Percentiles rank a stretch among this genome's conserved stretches.
phyloP scores from a whole-genome alignment of 2,797 vertebrate genomes.

The Argyrosomus regius region DNA sequence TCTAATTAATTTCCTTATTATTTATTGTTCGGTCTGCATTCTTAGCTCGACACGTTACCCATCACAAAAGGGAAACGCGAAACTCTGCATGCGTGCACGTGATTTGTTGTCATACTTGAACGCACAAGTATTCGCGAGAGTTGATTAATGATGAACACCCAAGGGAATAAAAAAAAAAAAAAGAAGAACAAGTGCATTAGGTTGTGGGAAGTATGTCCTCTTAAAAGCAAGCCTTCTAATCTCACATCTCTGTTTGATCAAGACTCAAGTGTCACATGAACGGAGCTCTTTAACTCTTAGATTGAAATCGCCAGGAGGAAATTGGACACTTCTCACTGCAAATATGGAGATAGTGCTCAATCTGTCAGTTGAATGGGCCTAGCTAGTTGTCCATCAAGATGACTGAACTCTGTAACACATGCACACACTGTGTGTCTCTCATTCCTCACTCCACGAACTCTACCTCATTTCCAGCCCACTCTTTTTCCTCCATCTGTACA shows the following conservation, averaged over 20 bases:
- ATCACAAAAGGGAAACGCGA: slow-evolving; percentile 33
- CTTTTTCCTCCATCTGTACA: slow-evolving; percentile 40
- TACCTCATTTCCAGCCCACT: slow-evolving; percentile 48
- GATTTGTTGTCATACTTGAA: slow-evolving; percentile 11
- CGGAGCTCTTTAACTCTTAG: slow-evolving; percentile 62
- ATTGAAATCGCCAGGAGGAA: slow-evolving; percentile 66
- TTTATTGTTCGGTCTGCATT: slow-evolving; percentile 62
- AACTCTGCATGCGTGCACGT: background rate
- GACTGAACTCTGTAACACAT: slow-evolving; percentile 55
- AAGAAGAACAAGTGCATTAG: slow-evolving; percentile 18
- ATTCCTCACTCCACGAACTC: slow-evolving; percentile 38
- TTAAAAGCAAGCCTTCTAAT: slow-evolving; percentile 45
- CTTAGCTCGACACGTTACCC: slow-evolving; percentile 32
- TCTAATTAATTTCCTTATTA: slow-evolving; percentile 75
- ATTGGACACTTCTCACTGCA: slow-evolving; percentile 71
- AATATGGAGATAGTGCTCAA: slow-evolving; percentile 64
- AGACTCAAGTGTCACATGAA: slow-evolving; percentile 36
- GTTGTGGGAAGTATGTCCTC: slow-evolving; percentile 8
- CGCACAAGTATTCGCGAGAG: background rate
- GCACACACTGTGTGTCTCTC: slow-evolving; percentile 33
- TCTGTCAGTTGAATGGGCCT: slow-evolving; percentile 62
- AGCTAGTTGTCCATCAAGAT: slow-evolving; percentile 70
- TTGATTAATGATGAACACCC: slow-evolving; percentile 50
- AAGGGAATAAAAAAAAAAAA: slow-evolving; percentile 4
- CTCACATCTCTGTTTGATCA: slow-evolving; percentile 56